These are phyloP conservation scores for Martes martes DNA, from an alignment of 2,113 vertebrate genomes.

Conservation along the genomic window DNA sequence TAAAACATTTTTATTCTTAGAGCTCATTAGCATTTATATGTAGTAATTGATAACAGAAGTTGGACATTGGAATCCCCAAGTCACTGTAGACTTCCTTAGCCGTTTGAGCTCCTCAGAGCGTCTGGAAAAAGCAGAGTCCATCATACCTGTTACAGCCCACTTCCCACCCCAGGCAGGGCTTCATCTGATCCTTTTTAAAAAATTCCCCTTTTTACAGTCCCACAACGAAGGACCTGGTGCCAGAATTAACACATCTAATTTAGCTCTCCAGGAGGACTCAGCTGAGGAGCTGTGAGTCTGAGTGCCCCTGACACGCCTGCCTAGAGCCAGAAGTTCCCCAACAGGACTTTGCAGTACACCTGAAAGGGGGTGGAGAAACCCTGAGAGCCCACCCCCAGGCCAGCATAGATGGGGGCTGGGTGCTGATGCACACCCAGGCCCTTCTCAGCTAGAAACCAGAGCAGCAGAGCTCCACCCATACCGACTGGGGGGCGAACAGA, in stretches of 20 bases:
- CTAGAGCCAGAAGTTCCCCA: neutral
- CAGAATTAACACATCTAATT: neutral
- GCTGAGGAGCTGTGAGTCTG: too few relatives aligned
- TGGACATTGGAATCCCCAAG: neutral
- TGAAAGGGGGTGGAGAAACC: neutral
- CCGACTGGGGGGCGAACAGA: too few relatives aligned
- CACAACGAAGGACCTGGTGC: neutral
- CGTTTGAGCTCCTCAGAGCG: neutral
- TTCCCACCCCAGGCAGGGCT: neutral
- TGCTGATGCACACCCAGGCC: neutral
- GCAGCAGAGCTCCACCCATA: neutral
- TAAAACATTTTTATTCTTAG: neutral
- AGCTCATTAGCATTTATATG: neutral
- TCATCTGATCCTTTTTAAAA: accelerated
- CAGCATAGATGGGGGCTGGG: neutral
- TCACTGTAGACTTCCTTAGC: neutral
- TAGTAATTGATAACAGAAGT: neutral
- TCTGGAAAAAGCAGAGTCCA: neutral
- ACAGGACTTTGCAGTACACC: neutral
- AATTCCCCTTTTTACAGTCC: neutral
- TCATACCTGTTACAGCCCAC: accelerated
- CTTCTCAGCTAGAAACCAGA: too few relatives aligned
- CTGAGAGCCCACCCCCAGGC: neutral
- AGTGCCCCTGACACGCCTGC: neutral
- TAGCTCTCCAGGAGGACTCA: neutral